phyloP scores from a whole-genome alignment of 1,140 invertebrate species.

The Drosophila pallidifrons region DNA sequence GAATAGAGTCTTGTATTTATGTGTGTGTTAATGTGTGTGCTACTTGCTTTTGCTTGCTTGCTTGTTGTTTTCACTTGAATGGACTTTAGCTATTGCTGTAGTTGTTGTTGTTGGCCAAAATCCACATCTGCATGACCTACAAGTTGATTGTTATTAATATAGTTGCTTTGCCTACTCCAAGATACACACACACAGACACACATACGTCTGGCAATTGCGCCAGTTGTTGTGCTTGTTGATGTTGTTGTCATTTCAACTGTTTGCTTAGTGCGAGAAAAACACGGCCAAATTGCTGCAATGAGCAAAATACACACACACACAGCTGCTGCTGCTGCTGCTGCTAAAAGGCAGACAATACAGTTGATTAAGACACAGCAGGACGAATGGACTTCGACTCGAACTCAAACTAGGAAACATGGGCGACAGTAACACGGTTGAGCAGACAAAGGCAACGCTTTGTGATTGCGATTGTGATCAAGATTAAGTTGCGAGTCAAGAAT shows the following conservation, averaged over 20 bases:
- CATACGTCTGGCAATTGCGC: conserved; percentile 5
- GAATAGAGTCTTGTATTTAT: conserved; percentile 44
- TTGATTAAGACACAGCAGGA: conserved; percentile 49
- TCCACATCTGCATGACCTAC: conserved; percentile 55
- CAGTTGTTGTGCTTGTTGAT: conserved; percentile 8
- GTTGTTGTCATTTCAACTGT: conserved; percentile 50
- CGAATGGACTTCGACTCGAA: conserved; percentile 11
- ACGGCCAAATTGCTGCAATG: conserved; percentile 56
- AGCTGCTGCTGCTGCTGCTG: neutral
- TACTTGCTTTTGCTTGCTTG: conserved; percentile 13
- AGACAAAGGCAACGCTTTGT: conserved; percentile 40
- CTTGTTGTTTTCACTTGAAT: conserved; percentile 60
- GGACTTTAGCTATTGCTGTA: conserved; percentile 27
- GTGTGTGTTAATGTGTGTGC: conserved; percentile 54
- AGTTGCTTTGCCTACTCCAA: conserved; percentile 36
- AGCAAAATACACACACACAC: conserved; percentile 24
- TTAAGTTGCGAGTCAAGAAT: conserved; percentile 56
- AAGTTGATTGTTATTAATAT: conserved; percentile 68
- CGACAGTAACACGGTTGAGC: conserved; percentile 34
- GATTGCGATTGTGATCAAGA: conserved; percentile 58
- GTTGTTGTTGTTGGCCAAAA: conserved; percentile 39
- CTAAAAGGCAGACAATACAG: conserved; percentile 36
- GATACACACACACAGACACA: conserved; percentile 14
- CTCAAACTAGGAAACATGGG: conserved; percentile 4
- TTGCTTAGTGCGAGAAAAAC: conserved; percentile 58